Evolutionary conservation across 2,888 invertebrate genomes (phyloP).

Genomic region (Panopea generosa): DNA sequence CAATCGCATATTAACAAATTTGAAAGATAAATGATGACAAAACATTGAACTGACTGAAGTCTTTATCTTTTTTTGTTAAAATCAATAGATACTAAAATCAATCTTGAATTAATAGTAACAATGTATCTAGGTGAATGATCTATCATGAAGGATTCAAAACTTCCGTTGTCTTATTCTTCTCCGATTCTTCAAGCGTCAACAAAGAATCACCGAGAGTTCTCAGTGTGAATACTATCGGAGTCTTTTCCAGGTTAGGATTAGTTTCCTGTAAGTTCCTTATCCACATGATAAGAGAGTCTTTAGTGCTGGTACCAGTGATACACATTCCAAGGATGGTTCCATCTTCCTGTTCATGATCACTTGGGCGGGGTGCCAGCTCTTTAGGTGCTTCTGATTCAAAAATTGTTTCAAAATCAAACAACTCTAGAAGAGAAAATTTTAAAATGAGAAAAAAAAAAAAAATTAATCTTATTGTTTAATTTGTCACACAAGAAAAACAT

Average conservation of each 20-base stretch:
- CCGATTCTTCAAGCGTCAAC: conserved; percentile 10
- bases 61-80: no score
- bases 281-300: conserved; percentile 94
- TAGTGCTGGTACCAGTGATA: conserved; percentile 93
- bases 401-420: conserved; percentile 71
- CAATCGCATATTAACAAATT: no score
- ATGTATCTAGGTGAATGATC: no score
- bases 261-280: conserved; percentile 89
- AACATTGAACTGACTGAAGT: no score
- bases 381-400: conserved; percentile 73
- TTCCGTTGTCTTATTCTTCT: conserved; percentile 14
- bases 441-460: background rate
- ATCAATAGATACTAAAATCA: no score
- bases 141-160: no score
- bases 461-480: background rate
- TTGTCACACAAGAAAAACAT: background rate
- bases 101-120: no score
- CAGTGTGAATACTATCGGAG: conserved; percentile 95
- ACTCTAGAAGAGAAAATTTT: conserved; percentile 59
- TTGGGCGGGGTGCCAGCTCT: conserved; percentile 86
- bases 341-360: conserved; percentile 96
- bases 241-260: conserved; percentile 90
- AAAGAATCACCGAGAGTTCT: conserved; percentile 17
- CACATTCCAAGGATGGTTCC: conserved; percentile 94
- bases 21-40: no score